Base-by-base conservation (phyloP, 2,888 invertebrate species). In the Xestia xanthographa region DNA sequence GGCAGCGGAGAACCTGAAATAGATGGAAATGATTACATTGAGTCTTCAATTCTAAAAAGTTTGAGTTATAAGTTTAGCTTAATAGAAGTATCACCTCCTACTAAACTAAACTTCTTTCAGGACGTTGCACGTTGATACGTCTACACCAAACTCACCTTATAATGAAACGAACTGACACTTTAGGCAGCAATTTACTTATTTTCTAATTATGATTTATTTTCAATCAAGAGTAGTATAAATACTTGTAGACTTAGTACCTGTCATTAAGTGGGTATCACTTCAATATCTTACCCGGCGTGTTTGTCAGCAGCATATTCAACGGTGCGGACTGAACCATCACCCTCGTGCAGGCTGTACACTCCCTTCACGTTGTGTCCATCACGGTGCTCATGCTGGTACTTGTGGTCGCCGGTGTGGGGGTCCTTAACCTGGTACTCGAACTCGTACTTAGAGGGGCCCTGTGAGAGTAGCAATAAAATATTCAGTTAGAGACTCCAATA, bases 311-410 rank as follows among this genome's bases (percentile, higher is more conserved):
- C 91, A 91, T 97, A 97, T 85, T 97, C 92, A 38, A 97, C 97
- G 22, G 93, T 96, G 68, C 97, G 93, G 82, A 95, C 88, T 86
- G 96, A 95, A 73, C 97, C 97, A 85, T 97, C 97, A 77, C 96
- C 93, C 87, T 95, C 93, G 43, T 92, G 90, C 73, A 95, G 90
- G 45, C 92, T 92, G 91, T 95, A 95, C 67, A 92, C 91, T 74
- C 97, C 97, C 89, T 97, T 96, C 77, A 97, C 97, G 50, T 93
- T 95, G 88, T 97, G 96, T 2, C 97, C 97, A 91, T 97, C 96
- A 77, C 96, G 95, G 84, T 93, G 90, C 92, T 97, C 97, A 75
- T 95, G 94, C 90, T 97, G 97, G 85, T 95, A 95, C 92, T 97
- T 97, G 90, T 95, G 95, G 93, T 97, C 97, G n/a, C 97, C 97